Evolutionary conservation across 64 coral and sea anemone genomes (phyloP).

Genomic region (Dendrophyllia cribrosa): DNA sequence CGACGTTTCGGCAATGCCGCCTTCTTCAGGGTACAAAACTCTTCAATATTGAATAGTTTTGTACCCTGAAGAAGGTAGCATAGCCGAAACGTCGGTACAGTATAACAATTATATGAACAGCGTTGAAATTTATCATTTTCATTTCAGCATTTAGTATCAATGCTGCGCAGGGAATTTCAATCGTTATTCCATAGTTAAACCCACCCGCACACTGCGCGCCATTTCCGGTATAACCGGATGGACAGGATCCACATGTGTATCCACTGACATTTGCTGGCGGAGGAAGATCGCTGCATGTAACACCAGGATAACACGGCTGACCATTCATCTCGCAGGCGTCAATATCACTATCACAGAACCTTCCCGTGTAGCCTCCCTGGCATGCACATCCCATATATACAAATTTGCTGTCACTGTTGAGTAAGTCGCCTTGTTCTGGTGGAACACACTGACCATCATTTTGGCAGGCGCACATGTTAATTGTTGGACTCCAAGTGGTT

Average conservation of each 20-base stretch:
- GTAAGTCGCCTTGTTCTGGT: conserved; percentile 28
- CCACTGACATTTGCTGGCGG: conserved; percentile 59
- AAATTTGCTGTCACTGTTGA: conserved; percentile 22
- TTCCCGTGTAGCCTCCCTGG: conserved; percentile 39
- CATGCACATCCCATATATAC: conserved; percentile 35
- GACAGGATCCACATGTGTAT: conserved; percentile 61
- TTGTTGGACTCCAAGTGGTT: neutral
- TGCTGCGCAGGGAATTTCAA: no score
- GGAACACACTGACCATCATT: conserved; percentile 14
- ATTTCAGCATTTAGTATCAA: no score
- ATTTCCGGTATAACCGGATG: conserved; percentile 39
- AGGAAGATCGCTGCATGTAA: conserved; percentile 45
- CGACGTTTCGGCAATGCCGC: no score
- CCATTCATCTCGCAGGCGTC: conserved; percentile 56
- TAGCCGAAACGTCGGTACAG: no score
- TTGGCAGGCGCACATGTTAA: conserved; percentile 28
- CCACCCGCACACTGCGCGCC: conserved; percentile 42
- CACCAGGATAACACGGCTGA: conserved; percentile 64
- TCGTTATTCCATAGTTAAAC: no score
- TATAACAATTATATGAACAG: no score
- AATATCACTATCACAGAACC: conserved; percentile 58
- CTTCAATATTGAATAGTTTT: no score
- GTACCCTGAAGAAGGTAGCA: no score
- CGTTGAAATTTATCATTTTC: no score
- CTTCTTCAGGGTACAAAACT: no score